Percentiles rank a stretch among this genome's conserved stretches.
Evolutionary conservation across 2,113 vertebrate species (phyloP).

Genomic region (Tretioscincus oriximinensis): DNA sequence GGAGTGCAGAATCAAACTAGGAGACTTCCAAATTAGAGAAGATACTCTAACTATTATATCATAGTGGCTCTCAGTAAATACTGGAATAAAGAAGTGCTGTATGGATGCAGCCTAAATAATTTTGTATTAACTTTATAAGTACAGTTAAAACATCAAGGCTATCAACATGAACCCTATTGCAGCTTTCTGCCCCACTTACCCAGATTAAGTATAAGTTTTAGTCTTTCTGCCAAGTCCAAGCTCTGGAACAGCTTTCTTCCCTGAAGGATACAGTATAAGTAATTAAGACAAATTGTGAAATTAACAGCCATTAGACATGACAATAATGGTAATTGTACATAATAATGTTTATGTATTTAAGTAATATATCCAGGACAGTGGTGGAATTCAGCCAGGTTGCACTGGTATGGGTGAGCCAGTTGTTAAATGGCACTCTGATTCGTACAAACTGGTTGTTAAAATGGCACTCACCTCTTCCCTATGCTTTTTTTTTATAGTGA

Average conservation of each 20-base stretch:
- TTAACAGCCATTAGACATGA: background rate
- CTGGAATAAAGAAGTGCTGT: no score
- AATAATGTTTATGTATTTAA: background rate
- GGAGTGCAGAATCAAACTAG: no score
- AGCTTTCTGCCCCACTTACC: slow-evolving; percentile 72
- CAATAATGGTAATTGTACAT: background rate
- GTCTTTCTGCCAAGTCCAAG: slow-evolving; percentile 87
- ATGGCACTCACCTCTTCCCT: no score
- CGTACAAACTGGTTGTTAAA: no score
- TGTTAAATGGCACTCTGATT: no score
- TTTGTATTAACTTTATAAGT: background rate
- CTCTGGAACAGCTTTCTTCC: slow-evolving; percentile 91
- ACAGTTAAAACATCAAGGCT: slow-evolving; percentile 8
- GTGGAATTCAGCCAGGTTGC: no score
- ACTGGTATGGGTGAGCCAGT: no score
- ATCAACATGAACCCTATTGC: background rate
- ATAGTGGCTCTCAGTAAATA: no score
- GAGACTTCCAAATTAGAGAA: no score
- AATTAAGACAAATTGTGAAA: slow-evolving; percentile 7
- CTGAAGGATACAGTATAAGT: slow-evolving; percentile 63
- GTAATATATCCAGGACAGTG: background rate
- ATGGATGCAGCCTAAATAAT: background rate
- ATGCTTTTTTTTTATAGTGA: no score
- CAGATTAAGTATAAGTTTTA: slow-evolving; percentile 90
- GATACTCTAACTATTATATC: no score